Conservation (phyloP, 2,888 invertebrate genomes). For the Microplitis deprimator region DNA sequence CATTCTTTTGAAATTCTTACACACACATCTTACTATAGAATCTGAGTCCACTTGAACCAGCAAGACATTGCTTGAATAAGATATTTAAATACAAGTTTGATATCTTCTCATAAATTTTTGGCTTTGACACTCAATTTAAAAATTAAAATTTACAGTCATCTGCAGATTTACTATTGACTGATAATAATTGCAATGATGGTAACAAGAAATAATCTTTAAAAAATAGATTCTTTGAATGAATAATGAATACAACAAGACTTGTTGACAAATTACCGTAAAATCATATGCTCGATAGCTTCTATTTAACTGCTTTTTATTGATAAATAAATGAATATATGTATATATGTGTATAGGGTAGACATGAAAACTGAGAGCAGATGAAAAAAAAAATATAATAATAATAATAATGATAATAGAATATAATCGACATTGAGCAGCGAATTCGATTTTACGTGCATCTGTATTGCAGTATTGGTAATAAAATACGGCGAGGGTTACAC, state of each 20-base stretch:
- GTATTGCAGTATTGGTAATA: background rate
- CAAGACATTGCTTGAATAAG: too few species aligned
- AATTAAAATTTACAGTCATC: too few species aligned
- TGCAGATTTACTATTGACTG: too few species aligned
- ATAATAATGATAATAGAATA: constrained; percentile 8
- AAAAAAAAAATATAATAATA: constrained; percentile 18
- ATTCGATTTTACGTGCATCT: constrained; percentile 23
- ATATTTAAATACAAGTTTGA: too few species aligned
- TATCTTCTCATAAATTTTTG: too few species aligned
- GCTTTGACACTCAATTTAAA: too few species aligned
- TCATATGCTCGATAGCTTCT: background rate
- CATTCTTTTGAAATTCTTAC: too few species aligned
- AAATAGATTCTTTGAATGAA: background rate
- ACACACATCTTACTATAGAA: too few species aligned
- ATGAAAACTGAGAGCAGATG: background rate
- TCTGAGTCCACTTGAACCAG: too few species aligned
- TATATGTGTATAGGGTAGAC: background rate
- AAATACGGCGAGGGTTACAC: background rate
- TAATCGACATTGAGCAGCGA: constrained; percentile 21
- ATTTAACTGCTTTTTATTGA: background rate
- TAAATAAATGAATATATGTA: background rate
- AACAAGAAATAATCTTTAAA: background rate
- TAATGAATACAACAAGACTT: background rate
- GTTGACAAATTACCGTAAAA: background rate
- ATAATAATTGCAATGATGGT: too few species aligned